Base-by-base conservation (phyloP, 2,888 invertebrate species). In the Bursaphelenchus okinawaensis region DNA sequence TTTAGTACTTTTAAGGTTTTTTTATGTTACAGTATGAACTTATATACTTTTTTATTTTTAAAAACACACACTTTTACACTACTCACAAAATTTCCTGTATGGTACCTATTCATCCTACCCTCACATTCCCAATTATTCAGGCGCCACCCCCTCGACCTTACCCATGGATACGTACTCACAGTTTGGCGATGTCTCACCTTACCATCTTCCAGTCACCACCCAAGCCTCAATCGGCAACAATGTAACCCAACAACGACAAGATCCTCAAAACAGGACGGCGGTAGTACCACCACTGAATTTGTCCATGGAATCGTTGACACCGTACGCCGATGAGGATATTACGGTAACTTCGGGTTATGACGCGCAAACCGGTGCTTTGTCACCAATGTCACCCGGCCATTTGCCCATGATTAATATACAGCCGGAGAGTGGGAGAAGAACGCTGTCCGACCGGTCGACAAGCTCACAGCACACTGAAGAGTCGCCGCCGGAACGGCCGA, bases 141-240 rank as follows among this genome's bases (percentile, higher is more conserved):
- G 68, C 12, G 68, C 64, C 8, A 75, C 75, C 1, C 75, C 75
- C 6, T 75, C 74, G 4, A 75, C 75, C 1, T 54, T 75, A 12
- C 72, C 75, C 27, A 66, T 71, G 20, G 75, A 66, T 52, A 9
- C 62, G 0, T 66, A 55, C 31, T 67, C 65, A n/a, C 55, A 65
- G 22, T 12, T 59, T 24, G 55, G 65, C 16, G 65, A 62, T 63
- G 29, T 19, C 63, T 29, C 31, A 28, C 65, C 63, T 27, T 65
- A 19, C 27, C 20, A 66, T 66, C 27, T 62, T n/a, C 57, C 62
- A n/a, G 20, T 60, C 26, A 54, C 29, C 2, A 40, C 40, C 54
- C 55, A 62, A n/a, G 40, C 40, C 40, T n/a, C 40, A 12, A 56
- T 23, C 20, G 19, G 1, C 26, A 26, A 24, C 56, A 28, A 9